phyloP scores from a whole-genome alignment of 2,888 invertebrate genomes.

The Scrobipalpa costella region DNA sequence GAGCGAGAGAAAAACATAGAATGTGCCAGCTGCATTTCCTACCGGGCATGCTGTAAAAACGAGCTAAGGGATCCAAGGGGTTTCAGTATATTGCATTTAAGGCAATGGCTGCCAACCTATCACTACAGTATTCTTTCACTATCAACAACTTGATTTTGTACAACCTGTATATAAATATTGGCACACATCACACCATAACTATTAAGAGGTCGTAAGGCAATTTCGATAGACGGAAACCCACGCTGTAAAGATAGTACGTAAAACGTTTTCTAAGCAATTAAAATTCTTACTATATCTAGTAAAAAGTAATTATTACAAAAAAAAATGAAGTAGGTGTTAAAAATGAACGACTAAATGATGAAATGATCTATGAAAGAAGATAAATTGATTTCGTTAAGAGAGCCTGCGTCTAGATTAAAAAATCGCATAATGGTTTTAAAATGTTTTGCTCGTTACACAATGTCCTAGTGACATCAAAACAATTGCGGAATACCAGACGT shows the following conservation, averaged over 20 bases:
- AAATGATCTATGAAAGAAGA: background rate
- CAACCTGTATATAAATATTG: background rate
- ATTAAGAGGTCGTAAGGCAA: background rate
- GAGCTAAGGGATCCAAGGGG: too few species aligned
- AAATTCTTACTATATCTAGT: background rate
- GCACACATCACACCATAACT: background rate
- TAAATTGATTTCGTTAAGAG: background rate
- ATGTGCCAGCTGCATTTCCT: too few species aligned
- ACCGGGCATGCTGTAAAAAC: too few species aligned
- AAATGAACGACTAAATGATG: background rate
- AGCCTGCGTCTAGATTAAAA: too few species aligned
- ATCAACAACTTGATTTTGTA: background rate
- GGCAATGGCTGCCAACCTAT: too few species aligned
- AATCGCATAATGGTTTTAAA: background rate
- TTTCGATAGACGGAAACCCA: background rate
- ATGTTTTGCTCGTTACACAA: background rate
- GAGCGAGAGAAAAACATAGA: too few species aligned
- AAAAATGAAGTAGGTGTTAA: background rate
- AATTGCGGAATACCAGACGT: conserved; percentile 3
- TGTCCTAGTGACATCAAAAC: conserved; percentile 22
- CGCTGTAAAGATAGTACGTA: background rate
- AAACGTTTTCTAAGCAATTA: background rate
- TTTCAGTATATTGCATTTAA: too few species aligned
- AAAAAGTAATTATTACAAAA: background rate
- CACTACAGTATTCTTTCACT: too few species aligned